phyloP scores from a whole-genome alignment of 1,140 invertebrate genomes.

The Spodoptera litura region DNA sequence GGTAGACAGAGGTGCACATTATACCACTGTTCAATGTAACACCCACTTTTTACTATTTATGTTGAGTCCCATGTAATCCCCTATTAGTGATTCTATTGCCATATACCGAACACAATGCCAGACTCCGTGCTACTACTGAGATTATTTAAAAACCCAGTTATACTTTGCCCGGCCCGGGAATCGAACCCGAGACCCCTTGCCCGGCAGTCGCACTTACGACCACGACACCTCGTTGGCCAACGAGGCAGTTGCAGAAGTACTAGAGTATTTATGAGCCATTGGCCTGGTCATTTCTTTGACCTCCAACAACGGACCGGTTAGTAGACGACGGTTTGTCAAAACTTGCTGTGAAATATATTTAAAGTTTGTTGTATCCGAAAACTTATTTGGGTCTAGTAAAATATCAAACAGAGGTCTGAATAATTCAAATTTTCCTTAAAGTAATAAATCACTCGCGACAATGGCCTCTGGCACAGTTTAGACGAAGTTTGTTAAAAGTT shows the following conservation, averaged over 20 bases:
- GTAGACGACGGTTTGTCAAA: neutral
- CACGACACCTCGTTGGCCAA: no score
- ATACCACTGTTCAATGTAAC: no score
- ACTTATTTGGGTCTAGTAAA: conserved; percentile 20
- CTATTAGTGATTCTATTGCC: no score
- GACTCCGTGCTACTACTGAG: no score
- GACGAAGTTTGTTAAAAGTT: neutral
- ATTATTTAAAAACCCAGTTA: no score
- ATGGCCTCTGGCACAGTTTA: conserved; percentile 9
- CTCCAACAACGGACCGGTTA: neutral
- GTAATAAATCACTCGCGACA: conserved; percentile 40
- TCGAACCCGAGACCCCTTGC: no score
- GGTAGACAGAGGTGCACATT: no score
- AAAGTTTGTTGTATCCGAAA: conserved; percentile 18
- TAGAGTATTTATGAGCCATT: neutral
- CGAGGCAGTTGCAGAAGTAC: neutral
- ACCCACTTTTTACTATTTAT: no score
- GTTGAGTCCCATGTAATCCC: no score
- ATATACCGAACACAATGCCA: no score
- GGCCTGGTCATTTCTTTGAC: neutral
- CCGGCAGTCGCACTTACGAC: no score
- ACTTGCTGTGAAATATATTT: conserved; percentile 22
- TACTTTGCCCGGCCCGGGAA: no score
- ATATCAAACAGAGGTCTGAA: conserved; percentile 26
- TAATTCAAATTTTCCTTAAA: conserved; percentile 27